phyloP scores from a whole-genome alignment of 2,113 vertebrate genomes.

The Hylia prasina region DNA sequence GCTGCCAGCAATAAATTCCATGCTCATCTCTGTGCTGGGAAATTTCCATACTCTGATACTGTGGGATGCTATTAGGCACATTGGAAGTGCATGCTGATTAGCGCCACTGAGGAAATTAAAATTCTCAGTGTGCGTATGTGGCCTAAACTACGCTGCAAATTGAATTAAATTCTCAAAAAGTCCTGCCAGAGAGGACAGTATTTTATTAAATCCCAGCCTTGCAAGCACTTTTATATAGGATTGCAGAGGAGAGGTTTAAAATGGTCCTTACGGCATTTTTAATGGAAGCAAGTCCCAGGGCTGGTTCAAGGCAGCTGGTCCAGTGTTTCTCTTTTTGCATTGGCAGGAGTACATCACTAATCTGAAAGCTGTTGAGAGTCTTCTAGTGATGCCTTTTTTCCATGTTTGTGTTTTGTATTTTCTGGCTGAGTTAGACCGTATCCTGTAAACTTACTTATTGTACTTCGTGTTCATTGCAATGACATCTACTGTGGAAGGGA shows the following conservation, averaged over 20 bases:
- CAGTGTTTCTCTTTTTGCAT: neutral
- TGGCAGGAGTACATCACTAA: neutral
- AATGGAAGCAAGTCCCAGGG: neutral
- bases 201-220: neutral
- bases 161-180: neutral
- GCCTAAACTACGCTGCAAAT: neutral
- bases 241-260: neutral
- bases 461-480: neutral
- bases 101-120: neutral
- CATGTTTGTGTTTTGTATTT: conserved; percentile 52
- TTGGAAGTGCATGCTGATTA: neutral
- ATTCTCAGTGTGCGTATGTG: neutral
- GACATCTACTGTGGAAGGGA: conserved; percentile 32
- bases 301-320: neutral
- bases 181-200: neutral
- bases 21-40: neutral
- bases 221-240: neutral
- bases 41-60: neutral
- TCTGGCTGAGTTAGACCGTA: conserved; percentile 22
- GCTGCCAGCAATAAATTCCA: neutral
- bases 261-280: neutral
- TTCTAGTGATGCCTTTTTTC: conserved; percentile 31
- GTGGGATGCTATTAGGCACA: neutral
- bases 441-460: conserved; percentile 43
- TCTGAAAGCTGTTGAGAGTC: conserved; percentile 17